phyloP scores from a whole-genome alignment of 2,113 vertebrate species.

The Lampris megalopsis region DNA sequence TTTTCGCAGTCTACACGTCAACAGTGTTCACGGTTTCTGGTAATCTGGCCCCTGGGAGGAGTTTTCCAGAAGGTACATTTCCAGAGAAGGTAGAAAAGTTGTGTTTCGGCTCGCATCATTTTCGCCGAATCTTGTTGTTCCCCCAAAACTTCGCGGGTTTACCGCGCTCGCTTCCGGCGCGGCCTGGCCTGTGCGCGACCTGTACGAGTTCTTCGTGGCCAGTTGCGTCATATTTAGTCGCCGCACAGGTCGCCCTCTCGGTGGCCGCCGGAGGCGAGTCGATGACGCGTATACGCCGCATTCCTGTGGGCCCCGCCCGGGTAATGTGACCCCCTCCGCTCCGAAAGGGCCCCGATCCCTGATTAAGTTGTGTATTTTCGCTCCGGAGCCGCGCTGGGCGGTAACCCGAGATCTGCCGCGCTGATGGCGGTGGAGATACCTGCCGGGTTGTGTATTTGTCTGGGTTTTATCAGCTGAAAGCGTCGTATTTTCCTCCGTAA shows the following conservation, averaged over 20 bases:
- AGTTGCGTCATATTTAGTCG: conserved; percentile 70
- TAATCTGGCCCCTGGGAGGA: no score
- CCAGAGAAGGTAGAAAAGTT: no score
- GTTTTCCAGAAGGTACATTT: no score
- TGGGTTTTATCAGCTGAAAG: conserved; percentile 32
- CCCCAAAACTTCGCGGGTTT: no score
- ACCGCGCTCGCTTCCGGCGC: neutral
- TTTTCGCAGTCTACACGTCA: no score
- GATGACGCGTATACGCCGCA: conserved; percentile 61
- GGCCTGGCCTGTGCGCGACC: conserved; percentile 9
- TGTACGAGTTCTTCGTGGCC: conserved; percentile 15
- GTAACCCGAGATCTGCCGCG: conserved; percentile 59
- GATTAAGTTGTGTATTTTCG: conserved; percentile 64
- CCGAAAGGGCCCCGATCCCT: conserved; percentile 51
- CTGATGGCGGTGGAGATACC: conserved; percentile 44
- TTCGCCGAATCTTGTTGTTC: no score
- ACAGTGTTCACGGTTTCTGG: no score
- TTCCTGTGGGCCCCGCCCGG: conserved; percentile 66
- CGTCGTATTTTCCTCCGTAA: neutral
- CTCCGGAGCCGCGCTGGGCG: conserved; percentile 20
- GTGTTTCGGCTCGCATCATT: no score
- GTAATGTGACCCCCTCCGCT: conserved; percentile 65
- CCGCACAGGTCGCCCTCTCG: conserved; percentile 70
- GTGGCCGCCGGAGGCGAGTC: conserved; percentile 54
- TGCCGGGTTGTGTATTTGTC: conserved; percentile 11